Evolutionary conservation across 1,140 invertebrate genomes (phyloP).

Genomic region (Drosophila ambigua): DNA sequence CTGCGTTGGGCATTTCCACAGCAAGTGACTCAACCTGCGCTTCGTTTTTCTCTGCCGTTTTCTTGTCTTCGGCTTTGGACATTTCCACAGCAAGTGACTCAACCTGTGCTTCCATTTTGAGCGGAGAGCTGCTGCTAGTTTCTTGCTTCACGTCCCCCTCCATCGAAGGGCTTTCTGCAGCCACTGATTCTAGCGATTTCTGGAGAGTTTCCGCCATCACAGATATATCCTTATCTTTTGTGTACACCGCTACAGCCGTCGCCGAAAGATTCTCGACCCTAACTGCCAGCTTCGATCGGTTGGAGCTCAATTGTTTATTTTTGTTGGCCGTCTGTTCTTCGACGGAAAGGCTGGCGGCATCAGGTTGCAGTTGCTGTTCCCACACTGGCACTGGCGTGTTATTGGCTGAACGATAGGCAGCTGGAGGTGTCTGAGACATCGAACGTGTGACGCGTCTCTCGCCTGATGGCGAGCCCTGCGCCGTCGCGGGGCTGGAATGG

Average conservation of each 20-base stretch:
- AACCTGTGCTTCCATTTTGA: not conserved
- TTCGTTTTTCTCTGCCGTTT: not conserved
- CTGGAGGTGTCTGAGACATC: slow-evolving; percentile 64
- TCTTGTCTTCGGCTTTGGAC: too few relatives aligned
- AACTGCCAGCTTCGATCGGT: too few relatives aligned
- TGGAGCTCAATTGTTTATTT: not conserved
- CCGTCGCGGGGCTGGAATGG: not conserved
- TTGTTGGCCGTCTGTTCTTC: not conserved
- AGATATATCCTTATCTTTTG: too few relatives aligned
- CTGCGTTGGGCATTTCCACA: too few relatives aligned
- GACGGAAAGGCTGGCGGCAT: not conserved
- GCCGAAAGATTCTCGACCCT: too few relatives aligned
- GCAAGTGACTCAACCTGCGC: not conserved
- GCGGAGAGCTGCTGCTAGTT: too few relatives aligned
- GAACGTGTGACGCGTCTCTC: slow-evolving; percentile 57
- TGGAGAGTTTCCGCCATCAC: too few relatives aligned
- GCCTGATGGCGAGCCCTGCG: not conserved
- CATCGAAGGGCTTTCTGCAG: too few relatives aligned
- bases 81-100: not conserved
- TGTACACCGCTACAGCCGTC: too few relatives aligned
- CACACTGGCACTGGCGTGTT: slow-evolving; percentile 9
- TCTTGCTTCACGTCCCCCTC: not conserved
- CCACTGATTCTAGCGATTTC: too few relatives aligned
- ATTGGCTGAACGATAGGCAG: slow-evolving; percentile 5
- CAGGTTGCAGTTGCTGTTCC: not conserved